Evolutionary conservation across 2,797 vertebrate genomes (phyloP), one percentile per base, ranked within the genome.

Genomic region (Yasuhikotakia modesta): DNA sequence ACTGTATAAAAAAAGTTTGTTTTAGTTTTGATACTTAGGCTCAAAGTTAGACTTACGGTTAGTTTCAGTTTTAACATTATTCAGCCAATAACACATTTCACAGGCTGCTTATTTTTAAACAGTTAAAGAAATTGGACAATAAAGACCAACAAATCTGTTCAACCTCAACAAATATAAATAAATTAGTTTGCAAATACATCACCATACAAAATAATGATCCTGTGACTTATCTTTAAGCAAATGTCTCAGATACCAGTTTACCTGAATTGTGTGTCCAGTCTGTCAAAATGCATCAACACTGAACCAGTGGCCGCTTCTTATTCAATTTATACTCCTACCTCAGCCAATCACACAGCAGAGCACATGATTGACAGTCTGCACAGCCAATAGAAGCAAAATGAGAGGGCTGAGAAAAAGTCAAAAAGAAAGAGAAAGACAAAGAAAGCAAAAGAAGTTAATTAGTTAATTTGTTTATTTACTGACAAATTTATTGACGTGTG

Each of bases 211-310:
- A 35, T 8, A n/a, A 17, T 19, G 14, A 63, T 19, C 17, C 0
- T 0, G 0, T 24, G 53, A 39, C 6, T 74, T 0, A 4, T 14
- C 2, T 14, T 50, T 5, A 12, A 2, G 5, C 8, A 4, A 4
- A 53, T 43, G 43, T 58, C 17, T 2, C n/a, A 3, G 11, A 0
- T 22, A 4, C 50, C 80, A 64, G 58, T 66, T 72, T 89, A 90
- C 86, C 90, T 90, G 80, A 14, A 71, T 76, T 70, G 65, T 32
- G 60, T 65, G 64, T 64, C 64, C 57, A 84, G 80, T 81, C 79
- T 86, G 90, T 92, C 90, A 93, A 93, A 91, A 57, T 92, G 91
- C 93, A 91, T 85, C 90, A 87, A 92, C 91, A 92, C 63, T 24
- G 19, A 57, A 58, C 55, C 17, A 79, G 88, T 90, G 93, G 93